A percentile compares a stretch with the other conserved stretches of the same genome.
Evolutionary conservation across 2,113 vertebrate species (phyloP).

Genomic region (Chionomys nivalis): DNA sequence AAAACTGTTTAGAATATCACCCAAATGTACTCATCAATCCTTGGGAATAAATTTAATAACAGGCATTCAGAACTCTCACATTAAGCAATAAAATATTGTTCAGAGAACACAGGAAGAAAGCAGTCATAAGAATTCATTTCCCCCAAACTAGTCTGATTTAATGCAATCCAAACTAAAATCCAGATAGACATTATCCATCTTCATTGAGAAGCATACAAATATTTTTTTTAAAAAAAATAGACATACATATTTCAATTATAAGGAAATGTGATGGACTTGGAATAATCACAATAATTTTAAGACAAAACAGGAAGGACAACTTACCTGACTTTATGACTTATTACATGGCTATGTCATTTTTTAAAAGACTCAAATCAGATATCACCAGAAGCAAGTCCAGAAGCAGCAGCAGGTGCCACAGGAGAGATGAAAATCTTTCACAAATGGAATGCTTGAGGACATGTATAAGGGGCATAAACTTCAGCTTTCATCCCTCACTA

Average conservation of each 20-base stretch:
- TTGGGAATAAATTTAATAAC: not conserved
- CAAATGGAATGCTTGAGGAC: not conserved
- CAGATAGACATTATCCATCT: not conserved
- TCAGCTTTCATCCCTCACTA: not conserved
- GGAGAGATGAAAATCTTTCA: not conserved
- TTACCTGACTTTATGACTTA: not conserved
- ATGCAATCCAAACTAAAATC: not conserved
- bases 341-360: not conserved
- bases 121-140: not conserved
- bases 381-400: not conserved
- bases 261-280: not conserved
- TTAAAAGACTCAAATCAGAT: not conserved
- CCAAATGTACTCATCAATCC: not conserved
- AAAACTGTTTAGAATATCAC: not conserved
- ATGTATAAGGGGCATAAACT: not conserved
- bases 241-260: not conserved
- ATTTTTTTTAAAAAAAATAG: not conserved
- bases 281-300: slow-evolving; percentile 21
- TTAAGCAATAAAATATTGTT: slow-evolving; percentile 19
- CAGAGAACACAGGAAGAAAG: slow-evolving; percentile 4
- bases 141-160: slow-evolving; percentile 19
- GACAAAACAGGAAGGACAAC: not conserved
- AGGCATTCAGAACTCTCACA: not conserved
- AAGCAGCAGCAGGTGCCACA: not conserved
- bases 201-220: not conserved